These are phyloP conservation scores for Grapholita molesta DNA, from an alignment of 1,140 invertebrate species.

Conservation along the genomic window DNA sequence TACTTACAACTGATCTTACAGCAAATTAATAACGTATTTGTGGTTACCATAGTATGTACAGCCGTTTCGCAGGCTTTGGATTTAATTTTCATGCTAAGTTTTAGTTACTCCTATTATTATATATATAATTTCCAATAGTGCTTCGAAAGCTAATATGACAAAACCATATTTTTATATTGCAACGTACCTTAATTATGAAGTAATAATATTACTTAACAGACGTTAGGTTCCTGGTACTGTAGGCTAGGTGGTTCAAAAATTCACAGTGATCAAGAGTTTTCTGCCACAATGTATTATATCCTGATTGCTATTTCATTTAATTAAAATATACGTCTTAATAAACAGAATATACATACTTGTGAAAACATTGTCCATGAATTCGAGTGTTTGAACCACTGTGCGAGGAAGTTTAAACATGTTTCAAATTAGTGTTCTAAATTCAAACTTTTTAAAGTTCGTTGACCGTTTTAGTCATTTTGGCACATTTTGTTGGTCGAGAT, in stretches of 20 bases:
- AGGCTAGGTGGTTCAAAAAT: not conserved
- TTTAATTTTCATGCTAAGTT: not conserved
- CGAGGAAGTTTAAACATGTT: not conserved
- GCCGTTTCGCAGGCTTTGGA: conserved; percentile 11
- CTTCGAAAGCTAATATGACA: no score
- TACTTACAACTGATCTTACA: conserved; percentile 35
- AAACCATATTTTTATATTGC: no score
- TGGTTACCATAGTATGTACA: not conserved
- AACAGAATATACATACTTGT: not conserved
- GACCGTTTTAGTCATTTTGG: conserved; percentile 47
- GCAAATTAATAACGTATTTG: conserved; percentile 33
- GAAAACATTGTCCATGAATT: not conserved
- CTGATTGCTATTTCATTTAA: conserved; percentile 2
- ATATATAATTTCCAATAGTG: not conserved
- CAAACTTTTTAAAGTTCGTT: conserved; percentile 34
- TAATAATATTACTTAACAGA: not conserved
- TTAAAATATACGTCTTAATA: not conserved
- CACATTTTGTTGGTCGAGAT: conserved; percentile 39
- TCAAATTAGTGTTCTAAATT: not conserved
- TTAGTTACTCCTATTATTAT: not conserved
- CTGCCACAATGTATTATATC: not conserved
- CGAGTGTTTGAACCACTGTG: not conserved
- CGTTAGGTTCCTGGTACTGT: not conserved
- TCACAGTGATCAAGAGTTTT: not conserved
- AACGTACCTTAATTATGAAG: not conserved